Percentiles rank a stretch among this genome's conserved stretches.
Conservation (phyloP, 2,888 invertebrate genomes). For the Gibbula magus region DNA sequence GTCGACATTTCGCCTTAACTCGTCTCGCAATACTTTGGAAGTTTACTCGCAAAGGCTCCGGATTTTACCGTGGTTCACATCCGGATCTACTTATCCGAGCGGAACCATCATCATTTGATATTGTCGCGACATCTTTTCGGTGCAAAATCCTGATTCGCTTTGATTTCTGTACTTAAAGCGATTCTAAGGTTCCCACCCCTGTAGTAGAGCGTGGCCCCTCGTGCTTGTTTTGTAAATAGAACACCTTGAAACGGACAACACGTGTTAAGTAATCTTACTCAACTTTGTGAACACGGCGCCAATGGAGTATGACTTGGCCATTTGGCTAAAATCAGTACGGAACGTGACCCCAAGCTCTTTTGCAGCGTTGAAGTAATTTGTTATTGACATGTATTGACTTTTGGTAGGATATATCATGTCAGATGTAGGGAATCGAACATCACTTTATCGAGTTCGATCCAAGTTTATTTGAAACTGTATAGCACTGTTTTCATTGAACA, state of each 20-base stretch:
- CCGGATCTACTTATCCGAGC: background rate
- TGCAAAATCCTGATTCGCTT: background rate
- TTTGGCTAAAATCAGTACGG: no score
- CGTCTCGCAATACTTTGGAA: background rate
- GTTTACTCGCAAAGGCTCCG: constrained; percentile 1
- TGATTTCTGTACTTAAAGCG: background rate
- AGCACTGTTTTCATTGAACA: no score
- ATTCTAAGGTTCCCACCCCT: background rate
- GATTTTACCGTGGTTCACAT: background rate
- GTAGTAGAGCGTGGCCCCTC: background rate
- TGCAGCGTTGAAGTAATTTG: no score
- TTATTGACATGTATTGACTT: no score
- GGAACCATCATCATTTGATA: constrained; percentile 7
- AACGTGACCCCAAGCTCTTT: no score
- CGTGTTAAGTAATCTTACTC: no score
- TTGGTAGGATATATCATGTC: no score
- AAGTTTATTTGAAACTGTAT: no score
- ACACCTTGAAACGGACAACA: background rate
- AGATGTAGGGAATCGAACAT: no score
- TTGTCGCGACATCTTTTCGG: background rate
- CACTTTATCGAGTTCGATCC: no score
- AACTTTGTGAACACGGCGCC: no score
- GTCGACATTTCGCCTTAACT: background rate
- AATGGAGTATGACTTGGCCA: no score
- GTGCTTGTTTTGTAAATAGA: constrained; percentile 4